Base-by-base conservation (phyloP, 1,140 invertebrate species). In the Gryllus bimaculatus region DNA sequence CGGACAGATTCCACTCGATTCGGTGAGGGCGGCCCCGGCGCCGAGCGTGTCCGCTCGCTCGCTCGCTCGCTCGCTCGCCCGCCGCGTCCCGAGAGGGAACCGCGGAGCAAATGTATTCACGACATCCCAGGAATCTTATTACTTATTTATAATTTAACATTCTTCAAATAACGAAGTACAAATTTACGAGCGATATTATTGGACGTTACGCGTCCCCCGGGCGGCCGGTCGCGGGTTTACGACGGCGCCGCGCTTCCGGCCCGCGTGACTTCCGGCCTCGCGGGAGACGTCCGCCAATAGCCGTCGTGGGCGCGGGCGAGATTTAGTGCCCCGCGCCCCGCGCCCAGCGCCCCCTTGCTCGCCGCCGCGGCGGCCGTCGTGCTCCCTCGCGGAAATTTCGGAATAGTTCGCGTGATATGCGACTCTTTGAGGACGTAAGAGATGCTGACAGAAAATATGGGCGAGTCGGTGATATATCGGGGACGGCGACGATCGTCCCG, bases 101-200 rank as follows among this genome's bases (percentile, higher is more conserved):
- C 18, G 54, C 54, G 10, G 54, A 66, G 26, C 26, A 2, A 66
- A 66, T 66, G 54, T 66, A 66, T 66, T 66, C 54, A 66, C 54
- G 54, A 66, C 54, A 66, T 66, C 54, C 54, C 54, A 66, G 54
- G 54, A 66, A 66, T 66, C 54, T 66, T 18, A 10, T 66, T 66
- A 66, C 54, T 66, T 66, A 66, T 66, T 66, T 66, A 66, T 66
- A 66, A 13, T 66, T 66, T 66, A 66, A 66, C 54, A 66, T 66
- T 66, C 54, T 66, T 66, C 10, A 66, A 66, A 66, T 66, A 66
- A 66, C 54, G 54, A 13, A 66, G 54, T 10, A 10, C 54, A 66
- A 66, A 66, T 66, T 66, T 66, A 66, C 54, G 54, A 18, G 54
- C 18, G 10, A 66, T 66, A 66, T 66, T 66, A 66, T 66, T 66